These are phyloP conservation scores for Notechis scutatus DNA, from an alignment of 2,113 vertebrate genomes.

Conservation along the genomic window DNA sequence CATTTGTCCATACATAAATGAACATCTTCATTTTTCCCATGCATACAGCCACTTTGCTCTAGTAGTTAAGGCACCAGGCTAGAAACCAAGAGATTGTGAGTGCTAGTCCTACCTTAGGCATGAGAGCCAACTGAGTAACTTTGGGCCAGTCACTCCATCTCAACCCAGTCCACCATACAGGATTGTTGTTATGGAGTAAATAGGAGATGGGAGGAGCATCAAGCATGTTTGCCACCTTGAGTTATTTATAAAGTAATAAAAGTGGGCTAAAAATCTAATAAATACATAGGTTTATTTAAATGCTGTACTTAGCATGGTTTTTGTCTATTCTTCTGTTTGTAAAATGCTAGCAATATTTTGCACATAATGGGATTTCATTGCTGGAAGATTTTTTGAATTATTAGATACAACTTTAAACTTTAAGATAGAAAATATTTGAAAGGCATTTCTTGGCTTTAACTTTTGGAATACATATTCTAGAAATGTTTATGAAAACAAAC, in stretches of 20 bases:
- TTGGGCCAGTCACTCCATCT: neutral
- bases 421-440: neutral
- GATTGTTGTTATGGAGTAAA: neutral
- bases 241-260: neutral
- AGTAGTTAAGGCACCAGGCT: neutral
- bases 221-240: neutral
- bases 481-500: neutral
- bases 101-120: neutral
- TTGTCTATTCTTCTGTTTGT: neutral
- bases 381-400: neutral
- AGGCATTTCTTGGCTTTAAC: neutral
- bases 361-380: neutral
- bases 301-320: fast-evolving
- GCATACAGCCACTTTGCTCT: neutral
- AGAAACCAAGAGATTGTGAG: neutral
- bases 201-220: neutral
- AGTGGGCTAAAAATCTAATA: neutral
- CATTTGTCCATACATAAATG: neutral
- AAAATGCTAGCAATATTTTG: fast-evolving
- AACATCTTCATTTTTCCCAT: neutral
- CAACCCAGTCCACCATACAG: neutral
- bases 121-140: neutral
- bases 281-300: neutral
- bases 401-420: neutral
- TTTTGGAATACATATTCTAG: neutral